Conservation (phyloP, 2,888 invertebrate species). For the Cryptus armator region DNA sequence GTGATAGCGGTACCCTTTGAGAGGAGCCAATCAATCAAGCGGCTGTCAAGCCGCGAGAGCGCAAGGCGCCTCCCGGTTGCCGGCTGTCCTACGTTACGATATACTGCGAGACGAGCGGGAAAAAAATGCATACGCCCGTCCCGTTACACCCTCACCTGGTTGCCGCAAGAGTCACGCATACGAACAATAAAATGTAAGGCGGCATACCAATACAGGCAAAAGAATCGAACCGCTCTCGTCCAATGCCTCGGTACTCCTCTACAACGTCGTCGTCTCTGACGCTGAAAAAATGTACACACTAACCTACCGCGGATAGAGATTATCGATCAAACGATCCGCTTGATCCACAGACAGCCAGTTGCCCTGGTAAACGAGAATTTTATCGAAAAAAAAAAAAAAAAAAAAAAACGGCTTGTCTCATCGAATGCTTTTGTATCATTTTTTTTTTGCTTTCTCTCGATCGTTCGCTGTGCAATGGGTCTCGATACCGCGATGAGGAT, state of each 20-base stretch:
- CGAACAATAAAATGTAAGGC: slow-evolving; percentile 20
- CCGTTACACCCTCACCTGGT: slow-evolving; percentile 75
- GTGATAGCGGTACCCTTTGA: slow-evolving; percentile 79
- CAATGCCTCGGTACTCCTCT: slow-evolving; percentile 34
- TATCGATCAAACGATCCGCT: slow-evolving; percentile 73
- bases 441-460: slow-evolving; percentile 17
- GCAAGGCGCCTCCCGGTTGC: slow-evolving; percentile 51
- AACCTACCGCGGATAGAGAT: slow-evolving; percentile 70
- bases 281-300: slow-evolving; percentile 57
- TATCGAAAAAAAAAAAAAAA: slow-evolving; percentile 35
- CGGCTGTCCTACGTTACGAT: slow-evolving; percentile 46
- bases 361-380: slow-evolving; percentile 41
- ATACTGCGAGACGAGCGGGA: slow-evolving; percentile 27
- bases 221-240: slow-evolving; percentile 23
- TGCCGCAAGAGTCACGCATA: slow-evolving; percentile 63
- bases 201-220: background rate
- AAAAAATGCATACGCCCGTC: slow-evolving; percentile 44
- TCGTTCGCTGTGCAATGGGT: no score
- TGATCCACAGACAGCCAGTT: slow-evolving; percentile 55
- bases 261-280: slow-evolving; percentile 7
- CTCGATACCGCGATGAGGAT: background rate
- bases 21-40: slow-evolving; percentile 77
- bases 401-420: slow-evolving; percentile 29
- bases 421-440: background rate
- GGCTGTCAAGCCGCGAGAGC: slow-evolving; percentile 73